A percentile compares a stretch with the other conserved stretches of the same genome.
Evolutionary conservation across 2,888 invertebrate genomes (phyloP).

Genomic region (Stenchaetothrips biformis): DNA sequence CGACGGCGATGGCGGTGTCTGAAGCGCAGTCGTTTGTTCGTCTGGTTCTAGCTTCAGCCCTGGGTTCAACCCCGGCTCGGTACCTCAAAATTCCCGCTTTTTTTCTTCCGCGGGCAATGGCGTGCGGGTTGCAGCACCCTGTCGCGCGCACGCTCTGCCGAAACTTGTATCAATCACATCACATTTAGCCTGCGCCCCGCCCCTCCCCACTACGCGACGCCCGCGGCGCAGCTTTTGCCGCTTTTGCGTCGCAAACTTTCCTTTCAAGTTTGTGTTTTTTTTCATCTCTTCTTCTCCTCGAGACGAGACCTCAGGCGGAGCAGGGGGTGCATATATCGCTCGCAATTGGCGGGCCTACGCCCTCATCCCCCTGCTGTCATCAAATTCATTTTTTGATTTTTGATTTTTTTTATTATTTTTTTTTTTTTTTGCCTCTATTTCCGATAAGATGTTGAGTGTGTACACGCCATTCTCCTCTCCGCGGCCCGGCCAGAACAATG

Average conservation of each 20-base stretch:
- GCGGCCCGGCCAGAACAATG: conserved; percentile 14
- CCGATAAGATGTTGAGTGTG: background rate
- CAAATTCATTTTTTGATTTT: background rate
- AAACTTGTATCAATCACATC: too few species aligned
- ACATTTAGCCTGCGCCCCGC: too few species aligned
- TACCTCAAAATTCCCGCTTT: too few species aligned
- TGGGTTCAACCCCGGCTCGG: too few species aligned
- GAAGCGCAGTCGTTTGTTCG: too few species aligned
- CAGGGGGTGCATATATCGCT: background rate
- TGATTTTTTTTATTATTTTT: too few species aligned
- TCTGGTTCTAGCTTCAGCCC: too few species aligned
- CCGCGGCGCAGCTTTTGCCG: background rate
- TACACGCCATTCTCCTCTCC: background rate
- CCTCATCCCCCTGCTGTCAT: background rate
- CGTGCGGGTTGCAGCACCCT: too few species aligned
- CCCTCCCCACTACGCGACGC: background rate
- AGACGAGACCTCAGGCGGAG: background rate
- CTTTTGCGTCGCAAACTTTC: background rate
- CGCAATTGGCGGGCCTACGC: background rate
- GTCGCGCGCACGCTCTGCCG: too few species aligned
- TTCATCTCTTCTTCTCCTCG: background rate
- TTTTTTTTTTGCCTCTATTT: background rate
- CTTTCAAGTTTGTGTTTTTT: background rate
- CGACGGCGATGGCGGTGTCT: too few species aligned
- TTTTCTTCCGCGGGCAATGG: too few species aligned